phyloP scores from a whole-genome alignment of 2,113 vertebrate genomes.

The Ellobius talpinus region DNA sequence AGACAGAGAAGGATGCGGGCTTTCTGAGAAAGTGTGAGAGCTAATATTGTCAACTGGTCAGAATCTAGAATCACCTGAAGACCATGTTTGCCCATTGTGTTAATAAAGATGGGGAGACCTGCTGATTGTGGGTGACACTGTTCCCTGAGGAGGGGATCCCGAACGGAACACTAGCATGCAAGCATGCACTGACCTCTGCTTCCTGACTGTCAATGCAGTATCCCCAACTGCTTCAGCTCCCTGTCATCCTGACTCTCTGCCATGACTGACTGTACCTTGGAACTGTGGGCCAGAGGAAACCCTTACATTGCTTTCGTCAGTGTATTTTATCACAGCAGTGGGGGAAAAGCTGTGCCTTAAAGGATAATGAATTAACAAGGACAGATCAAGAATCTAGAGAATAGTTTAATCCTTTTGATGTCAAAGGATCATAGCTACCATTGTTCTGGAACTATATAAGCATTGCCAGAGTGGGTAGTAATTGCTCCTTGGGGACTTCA shows the following conservation, averaged over 20 bases:
- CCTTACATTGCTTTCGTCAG: neutral
- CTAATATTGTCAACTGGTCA: neutral
- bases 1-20: no score
- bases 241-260: neutral
- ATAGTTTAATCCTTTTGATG: neutral
- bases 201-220: no score
- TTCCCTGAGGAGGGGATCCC: neutral
- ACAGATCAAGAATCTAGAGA: neutral
- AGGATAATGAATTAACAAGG: neutral
- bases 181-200: neutral
- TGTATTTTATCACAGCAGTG: neutral
- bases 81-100: neutral
- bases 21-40: neutral
- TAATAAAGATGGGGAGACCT: neutral
- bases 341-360: neutral
- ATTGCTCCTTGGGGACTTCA: neutral
- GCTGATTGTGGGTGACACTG: neutral
- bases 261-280: neutral
- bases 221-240: neutral
- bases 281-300: neutral
- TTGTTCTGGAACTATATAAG: neutral
- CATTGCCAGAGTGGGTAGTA: neutral
- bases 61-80: neutral
- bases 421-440: neutral
- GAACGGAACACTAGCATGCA: neutral